Base-by-base conservation (phyloP, 1,140 invertebrate species). In the Neodiprion fabricii region DNA sequence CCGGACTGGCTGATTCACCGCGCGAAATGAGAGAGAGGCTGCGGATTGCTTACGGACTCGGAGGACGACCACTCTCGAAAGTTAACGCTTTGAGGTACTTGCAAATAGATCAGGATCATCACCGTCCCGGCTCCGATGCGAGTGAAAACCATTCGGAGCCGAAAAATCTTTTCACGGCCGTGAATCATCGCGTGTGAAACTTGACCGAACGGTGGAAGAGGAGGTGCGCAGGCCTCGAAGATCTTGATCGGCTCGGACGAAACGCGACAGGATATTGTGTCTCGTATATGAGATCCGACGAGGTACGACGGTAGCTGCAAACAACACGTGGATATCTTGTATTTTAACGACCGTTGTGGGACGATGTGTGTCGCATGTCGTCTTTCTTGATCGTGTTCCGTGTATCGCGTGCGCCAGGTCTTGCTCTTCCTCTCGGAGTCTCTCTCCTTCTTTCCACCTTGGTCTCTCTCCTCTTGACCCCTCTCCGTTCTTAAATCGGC, bases 361-460 rank as follows among this genome's bases (percentile, higher is more conserved):
- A 40, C 72, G 79, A 78, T 77, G 77, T 65, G 61, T 65, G 61
- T 65, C 61, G 61, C 71, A 74, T 80, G 79, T 79, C 79, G 78
- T 80, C 74, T 72, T 76, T 12, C 28, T 70, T 28, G 68, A 40
- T 14, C 23, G n/a, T 40, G 28, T 40, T 40, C 71, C 66, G 48
- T 48, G 67, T 48, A 49, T 65, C 61, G 61, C 61, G 2, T 7
- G 1, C 7, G 1, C 61, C 70, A 73, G 73, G 75, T 79, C 74
- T 80, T 73, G 74, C 74, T 79, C 67, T 28, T 74, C 69, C 50
- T 23, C 75, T 17, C 68, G 23, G 71, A 71, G 12, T 65, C n/a
- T 5, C 68, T 9, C 68, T 9, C 28, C 23, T 0, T 61, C 11
- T 61, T 49, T 70, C 12, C 23, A 3, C 68, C 28, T 40, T 28